Conservation (phyloP, 1,140 invertebrate genomes). For the Homarus americanus region DNA sequence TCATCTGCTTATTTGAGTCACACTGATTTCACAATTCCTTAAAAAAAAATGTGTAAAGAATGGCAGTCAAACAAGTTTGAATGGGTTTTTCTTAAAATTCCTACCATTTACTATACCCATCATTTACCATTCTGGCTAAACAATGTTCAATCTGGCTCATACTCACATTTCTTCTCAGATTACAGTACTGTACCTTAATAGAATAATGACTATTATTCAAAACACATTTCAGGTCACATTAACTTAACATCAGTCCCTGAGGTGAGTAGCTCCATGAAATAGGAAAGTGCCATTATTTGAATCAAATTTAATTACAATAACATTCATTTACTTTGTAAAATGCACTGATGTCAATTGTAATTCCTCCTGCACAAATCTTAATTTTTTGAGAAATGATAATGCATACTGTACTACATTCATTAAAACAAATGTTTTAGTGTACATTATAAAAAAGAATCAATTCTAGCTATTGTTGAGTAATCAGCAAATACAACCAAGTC, state of each 20-base stretch:
- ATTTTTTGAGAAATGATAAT: background rate
- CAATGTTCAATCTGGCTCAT: background rate
- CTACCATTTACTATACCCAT: no score
- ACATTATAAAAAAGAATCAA: background rate
- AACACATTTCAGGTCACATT: conserved; percentile 16
- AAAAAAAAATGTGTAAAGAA: no score
- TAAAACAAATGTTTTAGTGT: no score
- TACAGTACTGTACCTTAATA: background rate
- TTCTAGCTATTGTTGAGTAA: background rate
- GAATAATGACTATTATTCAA: background rate
- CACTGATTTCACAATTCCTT: no score
- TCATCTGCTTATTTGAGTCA: no score
- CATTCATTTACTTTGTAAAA: background rate
- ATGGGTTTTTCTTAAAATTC: no score
- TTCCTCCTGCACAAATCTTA: background rate
- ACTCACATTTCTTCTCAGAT: background rate
- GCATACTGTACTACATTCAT: no score
- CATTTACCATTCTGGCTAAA: no score
- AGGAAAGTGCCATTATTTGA: background rate
- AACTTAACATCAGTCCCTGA: conserved; percentile 44
- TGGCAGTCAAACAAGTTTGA: no score
- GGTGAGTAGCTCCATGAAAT: background rate
- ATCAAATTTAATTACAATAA: background rate
- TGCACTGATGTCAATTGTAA: background rate
- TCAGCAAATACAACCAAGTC: background rate